These are phyloP conservation scores for Agelas oroides DNA, from an alignment of 37 sponge, comb jelly and placozoan species.

Conservation along the genomic window DNA sequence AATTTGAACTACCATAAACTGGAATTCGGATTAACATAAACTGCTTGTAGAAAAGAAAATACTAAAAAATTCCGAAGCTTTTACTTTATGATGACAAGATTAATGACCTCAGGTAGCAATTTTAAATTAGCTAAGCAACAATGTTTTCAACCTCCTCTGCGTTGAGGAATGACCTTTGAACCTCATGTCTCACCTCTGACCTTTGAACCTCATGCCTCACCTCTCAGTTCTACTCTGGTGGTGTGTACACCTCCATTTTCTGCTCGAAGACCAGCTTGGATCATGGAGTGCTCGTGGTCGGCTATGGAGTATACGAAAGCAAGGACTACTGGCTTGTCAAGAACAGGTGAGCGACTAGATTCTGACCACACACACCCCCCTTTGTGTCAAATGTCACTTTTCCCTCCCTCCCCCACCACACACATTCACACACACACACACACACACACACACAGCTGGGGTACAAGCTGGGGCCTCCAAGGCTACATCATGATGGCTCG, in stretches of 20 bases:
- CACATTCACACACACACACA: constrained; percentile 28
- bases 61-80: too few species aligned
- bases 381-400: too few species aligned
- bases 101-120: too few species aligned
- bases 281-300: constrained; percentile 53
- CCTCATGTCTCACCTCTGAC: background rate
- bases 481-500: constrained; percentile 60
- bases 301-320: constrained; percentile 45
- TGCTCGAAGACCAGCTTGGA: constrained; percentile 51
- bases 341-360: constrained; percentile 45
- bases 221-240: constrained; percentile 52
- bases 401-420: background rate
- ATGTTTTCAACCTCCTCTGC: too few species aligned
- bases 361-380: too few species aligned
- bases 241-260: constrained; percentile 40
- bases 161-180: too few species aligned
- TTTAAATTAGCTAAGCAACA: too few species aligned
- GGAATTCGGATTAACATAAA: too few species aligned
- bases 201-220: background rate
- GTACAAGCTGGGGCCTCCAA: constrained; percentile 42
- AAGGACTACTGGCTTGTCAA: constrained; percentile 72
- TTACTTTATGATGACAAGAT: too few species aligned
- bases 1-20: too few species aligned
- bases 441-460: constrained; percentile 50
- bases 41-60: too few species aligned